Conservation (phyloP, 92 coral and sea anemone species). For the Paramuricea clavata region DNA sequence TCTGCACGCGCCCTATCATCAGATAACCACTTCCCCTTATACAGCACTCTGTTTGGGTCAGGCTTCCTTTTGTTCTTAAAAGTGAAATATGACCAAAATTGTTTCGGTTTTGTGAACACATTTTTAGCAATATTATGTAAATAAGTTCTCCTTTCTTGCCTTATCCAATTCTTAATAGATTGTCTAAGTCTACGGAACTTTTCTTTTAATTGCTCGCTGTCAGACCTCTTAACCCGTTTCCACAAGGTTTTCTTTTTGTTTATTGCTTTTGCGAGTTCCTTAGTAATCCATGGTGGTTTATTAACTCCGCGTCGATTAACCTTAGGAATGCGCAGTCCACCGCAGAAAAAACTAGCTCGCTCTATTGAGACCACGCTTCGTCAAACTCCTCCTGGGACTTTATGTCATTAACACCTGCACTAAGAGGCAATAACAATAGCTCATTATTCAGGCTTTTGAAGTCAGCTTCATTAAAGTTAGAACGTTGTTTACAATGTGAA, state of each 20-base stretch:
- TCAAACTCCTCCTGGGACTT: conserved; percentile 44
- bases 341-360: conserved; percentile 24
- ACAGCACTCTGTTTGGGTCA: conserved; percentile 4
- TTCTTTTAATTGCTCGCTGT: neutral
- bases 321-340: conserved; percentile 24
- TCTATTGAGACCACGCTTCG: conserved; percentile 38
- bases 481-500: neutral
- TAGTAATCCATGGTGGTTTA: conserved; percentile 8
- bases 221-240: neutral
- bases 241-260: conserved; percentile 7
- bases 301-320: neutral
- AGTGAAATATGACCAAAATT: conserved; percentile 30
- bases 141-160: neutral
- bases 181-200: neutral
- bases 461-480: conserved; percentile 40
- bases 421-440: conserved; percentile 27
- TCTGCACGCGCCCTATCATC: conserved; percentile 27
- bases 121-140: neutral
- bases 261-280: conserved; percentile 1
- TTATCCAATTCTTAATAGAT: neutral
- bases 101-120: conserved; percentile 15
- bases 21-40: neutral
- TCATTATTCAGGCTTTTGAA: conserved; percentile 39
- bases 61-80: conserved; percentile 42
- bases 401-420: conserved; percentile 17